These are phyloP conservation scores for Zophobas atratus DNA, from an alignment of 1,140 invertebrate genomes.

Conservation along the genomic window DNA sequence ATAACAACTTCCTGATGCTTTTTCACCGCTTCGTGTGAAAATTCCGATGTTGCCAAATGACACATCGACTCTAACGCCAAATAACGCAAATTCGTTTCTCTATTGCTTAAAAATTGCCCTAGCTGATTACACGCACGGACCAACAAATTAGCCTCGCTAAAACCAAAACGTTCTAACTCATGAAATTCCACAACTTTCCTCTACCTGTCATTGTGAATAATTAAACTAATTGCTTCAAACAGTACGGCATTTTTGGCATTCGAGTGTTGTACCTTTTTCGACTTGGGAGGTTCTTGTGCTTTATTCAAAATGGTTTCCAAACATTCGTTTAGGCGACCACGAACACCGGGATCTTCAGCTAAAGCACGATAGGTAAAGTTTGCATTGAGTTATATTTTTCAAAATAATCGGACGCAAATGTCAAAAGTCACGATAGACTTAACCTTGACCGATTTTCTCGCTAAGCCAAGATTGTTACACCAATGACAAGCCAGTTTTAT, in stretches of 20 bases:
- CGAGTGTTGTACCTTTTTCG: constrained; percentile 99
- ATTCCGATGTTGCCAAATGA: constrained; percentile 98
- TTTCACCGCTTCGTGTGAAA: constrained; percentile 99
- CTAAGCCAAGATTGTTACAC: too few species aligned
- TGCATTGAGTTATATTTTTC: neutral
- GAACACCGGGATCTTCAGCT: constrained; percentile 94
- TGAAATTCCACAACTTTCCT: constrained; percentile 11
- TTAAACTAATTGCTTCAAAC: constrained; percentile 99
- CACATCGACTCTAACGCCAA: constrained; percentile 99
- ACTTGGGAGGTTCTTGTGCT: constrained; percentile 99
- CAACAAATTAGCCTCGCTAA: constrained; percentile 94
- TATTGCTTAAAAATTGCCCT: constrained; percentile 98
- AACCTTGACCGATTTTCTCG: too few species aligned
- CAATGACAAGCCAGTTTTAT: too few species aligned
- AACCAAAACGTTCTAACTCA: constrained; percentile 53
- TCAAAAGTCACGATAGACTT: too few species aligned
- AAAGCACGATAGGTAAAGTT: constrained; percentile 47
- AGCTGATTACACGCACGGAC: constrained; percentile 99
- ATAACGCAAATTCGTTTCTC: constrained; percentile 99
- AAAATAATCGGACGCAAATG: too few species aligned
- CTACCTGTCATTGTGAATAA: constrained; percentile 97
- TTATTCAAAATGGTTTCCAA: constrained; percentile 99
- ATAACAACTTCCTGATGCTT: constrained; percentile 99
- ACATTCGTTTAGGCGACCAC: constrained; percentile 96
- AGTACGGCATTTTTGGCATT: constrained; percentile 99